Evolutionary conservation across 1,140 invertebrate genomes (phyloP), one percentile per base, ranked within the genome.

Genomic region (Goniozus legneri): DNA sequence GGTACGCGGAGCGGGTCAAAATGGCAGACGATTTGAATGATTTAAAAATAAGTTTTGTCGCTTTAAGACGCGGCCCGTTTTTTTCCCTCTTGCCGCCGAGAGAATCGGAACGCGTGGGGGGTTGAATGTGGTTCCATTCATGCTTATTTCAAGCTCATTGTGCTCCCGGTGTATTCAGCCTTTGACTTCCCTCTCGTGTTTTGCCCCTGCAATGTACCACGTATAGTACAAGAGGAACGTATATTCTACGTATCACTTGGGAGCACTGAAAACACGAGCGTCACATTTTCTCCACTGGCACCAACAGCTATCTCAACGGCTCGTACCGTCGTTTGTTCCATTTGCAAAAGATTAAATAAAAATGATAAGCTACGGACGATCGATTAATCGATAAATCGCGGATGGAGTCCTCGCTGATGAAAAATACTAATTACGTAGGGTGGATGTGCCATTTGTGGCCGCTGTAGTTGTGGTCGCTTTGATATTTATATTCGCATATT

Each of bases 81-180:
- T 36, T 41, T 52, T 51, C 44, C 52, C 59, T 53, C 59, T 62
- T 60, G 54, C 48, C 56, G 49, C 34, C 31, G 44, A 47, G 61
- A 51, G 45, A 41, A 49, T 38, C 21, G 39, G 27, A 31, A 38
- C 45, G 45, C 46, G 43, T 20, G 51, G 53, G n/a, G 48, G 54
- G 54, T 58, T 59, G 54, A 46, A 60, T 60, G 59, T 47, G 52
- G 56, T 59, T 60, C 67, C 67, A 71, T 71, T 71, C 68, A 71
- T 69, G 58, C 67, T 69, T 69, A 69, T 69, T 71, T 69, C 64
- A 69, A 66, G 64, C 67, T 65, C 67, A 69, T 69, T 71, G 67
- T 71, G 53, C 45, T 39, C 50, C 37, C 40, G 38, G 48, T 54
- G 65, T 57, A 71, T 71, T 71, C 69, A 69, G 56, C 62, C 62